phyloP scores from a whole-genome alignment of 2,113 vertebrate genomes.

The Psittacula cyanocephala region DNA sequence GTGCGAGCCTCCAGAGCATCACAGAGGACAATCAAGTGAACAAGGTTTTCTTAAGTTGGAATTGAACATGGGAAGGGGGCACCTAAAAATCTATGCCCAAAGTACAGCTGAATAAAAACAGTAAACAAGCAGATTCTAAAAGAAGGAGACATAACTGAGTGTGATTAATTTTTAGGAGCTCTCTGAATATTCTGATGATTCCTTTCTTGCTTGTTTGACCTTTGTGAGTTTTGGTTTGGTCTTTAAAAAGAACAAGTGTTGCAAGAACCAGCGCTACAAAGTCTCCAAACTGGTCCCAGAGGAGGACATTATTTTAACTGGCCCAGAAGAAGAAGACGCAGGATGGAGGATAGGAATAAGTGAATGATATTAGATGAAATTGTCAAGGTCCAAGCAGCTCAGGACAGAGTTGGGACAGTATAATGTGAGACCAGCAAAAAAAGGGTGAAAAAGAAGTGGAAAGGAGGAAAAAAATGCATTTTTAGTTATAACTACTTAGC shows the following conservation, averaged over 20 bases:
- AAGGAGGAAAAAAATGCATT: not conserved
- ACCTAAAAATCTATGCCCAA: not conserved
- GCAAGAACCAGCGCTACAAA: not conserved
- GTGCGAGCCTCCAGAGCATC: not conserved
- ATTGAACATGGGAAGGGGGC: not conserved
- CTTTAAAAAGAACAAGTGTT: not conserved
- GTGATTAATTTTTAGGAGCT: not conserved
- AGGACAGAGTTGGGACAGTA: not conserved
- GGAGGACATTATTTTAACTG: not conserved
- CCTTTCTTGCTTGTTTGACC: not conserved
- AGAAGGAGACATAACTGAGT: not conserved
- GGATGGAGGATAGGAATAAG: not conserved
- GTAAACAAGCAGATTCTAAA: not conserved
- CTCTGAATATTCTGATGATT: not conserved
- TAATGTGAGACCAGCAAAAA: not conserved
- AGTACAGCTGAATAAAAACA: not conserved
- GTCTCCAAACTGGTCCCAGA: not conserved
- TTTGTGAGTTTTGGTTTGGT: not conserved
- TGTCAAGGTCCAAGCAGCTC: not conserved
- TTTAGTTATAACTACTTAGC: not conserved
- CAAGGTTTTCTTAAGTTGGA: not conserved
- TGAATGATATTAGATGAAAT: not conserved
- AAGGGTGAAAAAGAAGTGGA: not conserved
- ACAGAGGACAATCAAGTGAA: not conserved
- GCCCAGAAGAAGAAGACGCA: not conserved